Evolutionary conservation across 1,140 invertebrate genomes (phyloP).

Genomic region (Belonocnema kinseyi): DNA sequence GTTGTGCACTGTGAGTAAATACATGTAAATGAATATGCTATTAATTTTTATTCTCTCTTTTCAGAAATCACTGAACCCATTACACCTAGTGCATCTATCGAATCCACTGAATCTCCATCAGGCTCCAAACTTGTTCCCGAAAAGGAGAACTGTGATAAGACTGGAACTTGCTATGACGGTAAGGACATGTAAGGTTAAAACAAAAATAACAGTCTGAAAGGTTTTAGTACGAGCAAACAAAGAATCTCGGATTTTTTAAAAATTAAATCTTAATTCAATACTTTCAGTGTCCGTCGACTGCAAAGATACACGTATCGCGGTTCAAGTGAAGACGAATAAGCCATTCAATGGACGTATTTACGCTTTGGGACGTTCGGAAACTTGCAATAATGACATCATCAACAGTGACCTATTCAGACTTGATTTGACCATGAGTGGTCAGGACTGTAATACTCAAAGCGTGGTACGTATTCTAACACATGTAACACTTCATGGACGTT

Average conservation of each 20-base stretch:
- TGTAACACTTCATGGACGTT: no score
- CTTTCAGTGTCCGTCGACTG: conserved; percentile 92
- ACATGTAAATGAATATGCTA: neutral
- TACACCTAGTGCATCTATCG: neutral
- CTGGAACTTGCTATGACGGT: conserved; percentile 97
- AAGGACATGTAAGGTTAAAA: conserved; percentile 53
- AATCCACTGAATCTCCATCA: neutral
- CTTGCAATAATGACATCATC: conserved; percentile 94
- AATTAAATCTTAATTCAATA: conserved; percentile 30
- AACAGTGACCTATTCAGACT: conserved; percentile 94
- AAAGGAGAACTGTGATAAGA: conserved; percentile 94
- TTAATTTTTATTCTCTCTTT: conserved; percentile 4
- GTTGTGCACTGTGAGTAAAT: neutral
- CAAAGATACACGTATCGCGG: conserved; percentile 94
- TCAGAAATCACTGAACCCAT: conserved; percentile 15
- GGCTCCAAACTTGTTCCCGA: conserved; percentile 56
- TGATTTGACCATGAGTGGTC: conserved; percentile 93
- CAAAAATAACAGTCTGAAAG: neutral
- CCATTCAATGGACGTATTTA: conserved; percentile 97
- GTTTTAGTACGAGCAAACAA: conserved; percentile 21
- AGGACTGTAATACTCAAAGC: conserved; percentile 95
- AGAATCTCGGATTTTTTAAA: conserved; percentile 16
- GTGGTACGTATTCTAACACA: conserved; percentile 81
- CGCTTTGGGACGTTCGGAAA: conserved; percentile 93
- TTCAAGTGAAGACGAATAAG: conserved; percentile 93